A percentile compares a stretch with the other conserved stretches of the same genome.
These are phyloP conservation scores for Brachionus angularis DNA, from an alignment of 1,140 invertebrate genomes.

Conservation along the genomic window DNA sequence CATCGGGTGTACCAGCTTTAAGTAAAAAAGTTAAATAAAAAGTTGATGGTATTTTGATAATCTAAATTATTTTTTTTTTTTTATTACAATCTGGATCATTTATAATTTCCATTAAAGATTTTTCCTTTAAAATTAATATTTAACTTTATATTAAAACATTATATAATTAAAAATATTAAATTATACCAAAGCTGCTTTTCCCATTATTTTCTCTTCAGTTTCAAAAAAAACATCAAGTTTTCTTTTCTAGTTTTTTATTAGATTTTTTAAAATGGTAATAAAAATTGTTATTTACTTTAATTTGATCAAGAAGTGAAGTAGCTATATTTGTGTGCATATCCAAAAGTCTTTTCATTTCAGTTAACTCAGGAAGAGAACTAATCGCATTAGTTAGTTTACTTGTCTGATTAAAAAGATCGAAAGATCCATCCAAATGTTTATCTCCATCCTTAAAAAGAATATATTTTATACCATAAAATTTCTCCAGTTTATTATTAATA, in stretches of 20 bases:
- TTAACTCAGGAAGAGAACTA: constrained; percentile 80
- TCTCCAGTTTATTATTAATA: not conserved
- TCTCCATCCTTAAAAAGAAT: constrained; percentile 58
- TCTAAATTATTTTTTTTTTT: not conserved
- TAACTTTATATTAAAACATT: not conserved
- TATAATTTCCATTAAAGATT: constrained; percentile 58
- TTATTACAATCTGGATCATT: constrained; percentile 67
- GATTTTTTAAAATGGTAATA: not conserved
- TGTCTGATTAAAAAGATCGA: constrained; percentile 65
- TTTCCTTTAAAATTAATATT: constrained; percentile 49
- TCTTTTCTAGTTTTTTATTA: constrained; percentile 52
- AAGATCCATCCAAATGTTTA: constrained; percentile 48
- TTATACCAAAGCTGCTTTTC: constrained; percentile 57
- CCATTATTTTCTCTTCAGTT: constrained; percentile 93
- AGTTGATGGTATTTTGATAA: not conserved
- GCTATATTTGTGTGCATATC: constrained; percentile 98
- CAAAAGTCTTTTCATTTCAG: constrained; percentile 93
- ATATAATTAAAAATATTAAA: not conserved
- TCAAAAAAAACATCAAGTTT: constrained; percentile 94
- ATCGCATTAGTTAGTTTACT: constrained; percentile 87
- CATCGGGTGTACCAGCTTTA: constrained; percentile 67
- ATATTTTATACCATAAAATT: not conserved
- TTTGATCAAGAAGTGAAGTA: constrained; percentile 82
- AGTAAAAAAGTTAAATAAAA: constrained; percentile 5
- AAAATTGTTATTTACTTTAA: constrained; percentile 61